phyloP scores from a whole-genome alignment of 1,140 invertebrate genomes.

The Psix sp. region DNA sequence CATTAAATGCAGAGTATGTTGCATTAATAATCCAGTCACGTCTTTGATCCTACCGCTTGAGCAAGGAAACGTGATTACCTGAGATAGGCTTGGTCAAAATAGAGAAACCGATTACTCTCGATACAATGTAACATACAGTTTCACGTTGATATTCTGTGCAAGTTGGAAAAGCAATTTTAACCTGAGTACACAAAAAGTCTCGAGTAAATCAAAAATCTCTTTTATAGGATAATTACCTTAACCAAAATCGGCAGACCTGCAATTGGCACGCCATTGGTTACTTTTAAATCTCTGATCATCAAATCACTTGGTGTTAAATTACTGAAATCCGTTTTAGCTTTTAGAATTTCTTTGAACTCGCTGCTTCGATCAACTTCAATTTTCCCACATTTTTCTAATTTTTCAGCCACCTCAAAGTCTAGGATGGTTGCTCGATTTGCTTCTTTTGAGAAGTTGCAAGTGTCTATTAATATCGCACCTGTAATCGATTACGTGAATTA shows the following conservation, averaged over 20 bases:
- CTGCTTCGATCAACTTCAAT: slow-evolving; percentile 59
- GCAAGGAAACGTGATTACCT: slow-evolving; percentile 61
- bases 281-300: slow-evolving; percentile 82
- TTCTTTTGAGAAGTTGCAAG: slow-evolving; percentile 81
- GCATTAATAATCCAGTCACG: slow-evolving; percentile 57
- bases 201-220: not conserved
- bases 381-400: slow-evolving; percentile 71
- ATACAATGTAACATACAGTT: slow-evolving; percentile 37
- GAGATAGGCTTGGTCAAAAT: slow-evolving; percentile 62
- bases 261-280: slow-evolving; percentile 79
- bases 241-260: slow-evolving; percentile 79
- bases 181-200: slow-evolving; percentile 22
- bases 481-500: slow-evolving; percentile 17
- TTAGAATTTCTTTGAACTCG: slow-evolving; percentile 77
- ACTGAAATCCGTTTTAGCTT: slow-evolving; percentile 80
- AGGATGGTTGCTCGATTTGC: slow-evolving; percentile 80
- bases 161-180: slow-evolving; percentile 42
- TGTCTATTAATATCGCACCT: slow-evolving; percentile 88
- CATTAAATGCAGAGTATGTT: slow-evolving; percentile 34
- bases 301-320: slow-evolving; percentile 78
- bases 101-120: slow-evolving; percentile 60
- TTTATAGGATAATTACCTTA: slow-evolving; percentile 55
- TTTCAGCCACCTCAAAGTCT: slow-evolving; percentile 78
- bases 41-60: slow-evolving; percentile 48
- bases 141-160: slow-evolving; percentile 41